phyloP scores from a whole-genome alignment of 2,888 invertebrate genomes.

The Heliconius ismenius region DNA sequence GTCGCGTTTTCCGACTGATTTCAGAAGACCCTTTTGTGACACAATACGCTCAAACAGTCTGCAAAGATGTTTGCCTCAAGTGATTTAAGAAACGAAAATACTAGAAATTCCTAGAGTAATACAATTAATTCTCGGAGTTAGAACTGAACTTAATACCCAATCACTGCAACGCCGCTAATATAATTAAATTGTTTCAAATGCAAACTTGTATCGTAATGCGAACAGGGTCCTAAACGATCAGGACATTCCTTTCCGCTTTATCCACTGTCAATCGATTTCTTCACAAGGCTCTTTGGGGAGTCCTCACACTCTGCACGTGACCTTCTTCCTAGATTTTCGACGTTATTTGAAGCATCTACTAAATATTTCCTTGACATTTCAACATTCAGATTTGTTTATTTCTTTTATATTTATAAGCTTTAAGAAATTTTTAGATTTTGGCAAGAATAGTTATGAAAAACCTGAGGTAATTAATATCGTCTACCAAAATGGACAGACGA shows the following conservation, averaged over 20 bases:
- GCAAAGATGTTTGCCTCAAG: too few relatives aligned
- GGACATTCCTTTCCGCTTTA: not conserved
- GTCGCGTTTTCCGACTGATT: too few relatives aligned
- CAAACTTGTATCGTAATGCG: not conserved
- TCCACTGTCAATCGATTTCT: constrained; percentile 1
- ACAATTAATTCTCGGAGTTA: not conserved
- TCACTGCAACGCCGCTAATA: not conserved
- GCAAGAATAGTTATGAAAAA: too few relatives aligned
- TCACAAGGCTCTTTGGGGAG: not conserved
- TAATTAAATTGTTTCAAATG: not conserved
- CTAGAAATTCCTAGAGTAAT: not conserved
- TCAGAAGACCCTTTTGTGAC: too few relatives aligned
- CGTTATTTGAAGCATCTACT: not conserved
- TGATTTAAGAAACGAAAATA: not conserved
- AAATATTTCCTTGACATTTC: not conserved
- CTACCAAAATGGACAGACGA: too few relatives aligned
- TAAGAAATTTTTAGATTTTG: not conserved
- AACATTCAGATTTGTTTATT: not conserved
- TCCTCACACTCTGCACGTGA: constrained; percentile 1
- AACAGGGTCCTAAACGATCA: not conserved
- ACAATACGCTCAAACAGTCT: too few relatives aligned
- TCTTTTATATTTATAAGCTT: not conserved
- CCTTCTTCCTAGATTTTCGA: not conserved
- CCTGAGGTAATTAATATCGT: too few relatives aligned
- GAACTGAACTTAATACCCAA: not conserved